phyloP scores from a whole-genome alignment of 2,113 vertebrate genomes.

The Mobula hypostoma region DNA sequence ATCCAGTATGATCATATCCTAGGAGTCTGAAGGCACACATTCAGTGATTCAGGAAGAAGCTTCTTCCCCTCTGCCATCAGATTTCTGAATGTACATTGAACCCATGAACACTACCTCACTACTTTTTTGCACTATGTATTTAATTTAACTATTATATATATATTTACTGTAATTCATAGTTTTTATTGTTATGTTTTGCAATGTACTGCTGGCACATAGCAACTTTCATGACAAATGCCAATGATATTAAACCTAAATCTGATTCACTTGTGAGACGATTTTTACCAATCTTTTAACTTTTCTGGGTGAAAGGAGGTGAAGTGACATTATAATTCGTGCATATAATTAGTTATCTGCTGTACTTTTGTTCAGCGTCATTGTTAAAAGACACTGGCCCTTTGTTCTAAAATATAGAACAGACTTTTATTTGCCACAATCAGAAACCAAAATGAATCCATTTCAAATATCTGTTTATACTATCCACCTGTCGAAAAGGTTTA shows the following conservation, averaged over 20 bases:
- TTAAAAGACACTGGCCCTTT: neutral
- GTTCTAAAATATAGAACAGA: neutral
- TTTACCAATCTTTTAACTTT: neutral
- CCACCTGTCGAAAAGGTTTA: constrained; percentile 24
- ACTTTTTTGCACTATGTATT: no score
- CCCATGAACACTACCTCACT: no score
- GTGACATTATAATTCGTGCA: neutral
- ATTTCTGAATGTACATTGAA: no score
- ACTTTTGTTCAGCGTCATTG: neutral
- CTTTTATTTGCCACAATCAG: neutral
- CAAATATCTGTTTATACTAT: constrained; percentile 23
- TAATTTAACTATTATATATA: no score
- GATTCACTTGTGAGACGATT: neutral
- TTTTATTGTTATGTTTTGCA: no score
- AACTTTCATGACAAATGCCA: no score
- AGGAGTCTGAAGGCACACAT: no score
- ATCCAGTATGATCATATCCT: neutral
- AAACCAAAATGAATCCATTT: neutral
- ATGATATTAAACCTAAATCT: no score
- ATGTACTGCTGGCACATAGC: no score
- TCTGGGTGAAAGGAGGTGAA: neutral
- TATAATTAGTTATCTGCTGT: neutral
- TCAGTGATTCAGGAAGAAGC: no score
- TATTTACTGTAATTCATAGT: no score
- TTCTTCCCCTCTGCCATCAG: no score